These are phyloP conservation scores for Dendrophyllia cribrosa DNA, from an alignment of 64 coral and sea anemone species.

Conservation along the genomic window DNA sequence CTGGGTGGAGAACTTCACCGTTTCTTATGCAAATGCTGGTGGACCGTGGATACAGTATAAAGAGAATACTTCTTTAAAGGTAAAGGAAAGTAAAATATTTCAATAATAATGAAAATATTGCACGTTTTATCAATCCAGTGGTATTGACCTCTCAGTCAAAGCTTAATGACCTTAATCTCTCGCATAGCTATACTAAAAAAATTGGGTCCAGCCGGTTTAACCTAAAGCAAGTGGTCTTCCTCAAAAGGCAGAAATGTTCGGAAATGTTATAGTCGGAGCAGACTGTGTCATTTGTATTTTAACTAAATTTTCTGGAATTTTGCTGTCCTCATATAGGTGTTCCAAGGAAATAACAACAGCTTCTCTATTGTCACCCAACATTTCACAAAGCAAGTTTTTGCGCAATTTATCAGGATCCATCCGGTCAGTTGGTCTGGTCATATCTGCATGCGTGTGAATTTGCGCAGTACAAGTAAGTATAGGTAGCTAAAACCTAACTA, in stretches of 20 bases:
- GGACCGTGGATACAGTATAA: slow-evolving; percentile 7
- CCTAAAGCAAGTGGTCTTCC: no score
- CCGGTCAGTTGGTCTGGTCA: slow-evolving; percentile 5
- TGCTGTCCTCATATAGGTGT: neutral
- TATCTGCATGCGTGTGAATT: slow-evolving; percentile 31
- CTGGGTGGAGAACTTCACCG: slow-evolving; percentile 14
- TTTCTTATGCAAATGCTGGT: slow-evolving; percentile 2
- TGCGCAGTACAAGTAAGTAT: neutral
- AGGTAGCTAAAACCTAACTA: neutral
- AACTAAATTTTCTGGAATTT: neutral
- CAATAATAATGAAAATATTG: no score
- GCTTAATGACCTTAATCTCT: no score
- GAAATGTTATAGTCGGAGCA: neutral
- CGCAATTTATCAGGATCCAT: slow-evolving; percentile 4
- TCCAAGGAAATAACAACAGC: slow-evolving; percentile 35
- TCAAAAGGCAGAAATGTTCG: neutral
- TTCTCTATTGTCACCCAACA: neutral
- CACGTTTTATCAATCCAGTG: neutral
- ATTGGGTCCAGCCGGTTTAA: no score
- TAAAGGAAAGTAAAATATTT: neutral
- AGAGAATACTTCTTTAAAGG: neutral
- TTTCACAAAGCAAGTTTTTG: slow-evolving; percentile 14
- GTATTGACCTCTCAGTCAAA: no score
- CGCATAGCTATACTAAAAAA: no score
- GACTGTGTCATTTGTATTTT: neutral